Evolutionary conservation across 1,140 invertebrate genomes (phyloP), one percentile per base, ranked within the genome.

Genomic region (Teleogryllus occipitalis): DNA sequence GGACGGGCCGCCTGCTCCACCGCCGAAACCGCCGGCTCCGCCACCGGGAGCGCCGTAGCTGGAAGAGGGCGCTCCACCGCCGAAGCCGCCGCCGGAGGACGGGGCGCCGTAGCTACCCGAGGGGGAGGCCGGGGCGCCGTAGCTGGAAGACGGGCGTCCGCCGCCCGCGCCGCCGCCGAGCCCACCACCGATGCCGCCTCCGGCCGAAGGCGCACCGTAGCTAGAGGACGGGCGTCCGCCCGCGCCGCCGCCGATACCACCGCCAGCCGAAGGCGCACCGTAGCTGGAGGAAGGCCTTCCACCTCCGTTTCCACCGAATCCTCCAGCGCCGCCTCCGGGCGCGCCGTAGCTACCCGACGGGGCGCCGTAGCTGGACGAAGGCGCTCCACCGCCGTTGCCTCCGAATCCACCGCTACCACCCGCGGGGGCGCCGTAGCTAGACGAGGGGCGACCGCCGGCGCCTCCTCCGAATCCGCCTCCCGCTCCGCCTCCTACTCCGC

Each of bases 41-140:
- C 49, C 49, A 54, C 49, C 49, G 75, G 83, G 86, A 47, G 86
- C 82, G 74, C 85, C 85, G 75, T 88, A 83, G 77, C 81, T 87
- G 8, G 86, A 86, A 0, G 88, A 88, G 8, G 87, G 85, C 74
- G 47, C 74, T 18, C 72, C 83, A 27, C 81, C 81, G 21, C 83
- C 81, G 10, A 80, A 79, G 76, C 82, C 80, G 74, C 82, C 79
- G 10, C 81, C 81, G 7, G 77, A 49, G 80, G 79, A 79, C 14
- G 83, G 83, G 4, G 83, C 83, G 14, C 83, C 82, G 47, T 83
- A 83, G 18, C 79, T 81, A 15, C 81, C 81, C 5, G 82, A 82
- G 6, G 83, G 82, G 76, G 81, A 80, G 54, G 82, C 83, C 77
- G 85, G 83, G 8, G 15, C 77, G 15, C 47, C 2, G 77, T 78